Base-by-base conservation (phyloP, 2,888 invertebrate genomes). In the Rotaria magnacalcarata region DNA sequence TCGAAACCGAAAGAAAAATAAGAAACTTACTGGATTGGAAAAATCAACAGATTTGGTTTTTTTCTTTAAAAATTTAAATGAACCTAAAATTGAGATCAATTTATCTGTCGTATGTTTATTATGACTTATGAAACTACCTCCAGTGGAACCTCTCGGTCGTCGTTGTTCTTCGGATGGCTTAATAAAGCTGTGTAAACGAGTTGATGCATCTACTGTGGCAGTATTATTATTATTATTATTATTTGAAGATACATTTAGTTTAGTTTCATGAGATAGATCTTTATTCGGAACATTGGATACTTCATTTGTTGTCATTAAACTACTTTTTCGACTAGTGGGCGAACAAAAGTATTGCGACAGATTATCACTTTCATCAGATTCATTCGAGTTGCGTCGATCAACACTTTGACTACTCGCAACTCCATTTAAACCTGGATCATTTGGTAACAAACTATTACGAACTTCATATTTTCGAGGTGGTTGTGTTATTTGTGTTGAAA, bases 321-420 rank as follows among this genome's bases (percentile, higher is more conserved):
- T 34, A 67, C 47, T 47, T 80, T 24, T 47, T n/a, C n/a, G 80
- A 80, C 47, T 80, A n/a, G 47, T 47, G 4, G 43, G 2, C 6
- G 47, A 41, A 14, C 21, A 47, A 80, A 80, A 80, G n/a, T 80
- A 80, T 47, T 80, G 43, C n/a, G 80, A 80, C 19, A 80, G n/a
- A 80, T n/a, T 80, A 47, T 80, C 80, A 80, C 80, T 47, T 80
- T 80, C 80, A 47, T 80, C 80, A 2, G 80, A 80, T 47, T 80
- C 80, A 80, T 80, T 80, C 24, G 80, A 80, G 19, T 47, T 47
- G 11, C n/a, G 47, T 47, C 80, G 80, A 19, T 80, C 47, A 3
- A 67, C 34, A 34, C 34, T 67, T 5, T 3, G 16, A 67, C 10
- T 67, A 67, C 34, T 67, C 16, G 34, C 67, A 6, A 19, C 34